Base-by-base conservation (phyloP, 2,113 vertebrate genomes). In the Clarias magur region DNA sequence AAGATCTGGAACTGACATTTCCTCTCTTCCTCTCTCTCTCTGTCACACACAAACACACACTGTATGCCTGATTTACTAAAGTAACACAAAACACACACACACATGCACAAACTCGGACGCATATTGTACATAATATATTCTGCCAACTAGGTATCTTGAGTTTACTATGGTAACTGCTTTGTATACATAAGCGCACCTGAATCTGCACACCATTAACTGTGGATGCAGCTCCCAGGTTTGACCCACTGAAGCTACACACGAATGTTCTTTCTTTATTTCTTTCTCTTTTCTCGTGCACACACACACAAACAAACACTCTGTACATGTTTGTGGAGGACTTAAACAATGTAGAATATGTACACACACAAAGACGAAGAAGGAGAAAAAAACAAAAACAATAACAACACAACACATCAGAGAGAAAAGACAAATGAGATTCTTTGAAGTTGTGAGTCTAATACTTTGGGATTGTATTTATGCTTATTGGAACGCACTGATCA, bases 1-100 rank as follows among this genome's bases (percentile, higher is more conserved):
- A 97, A 97, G 95, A 97, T 97, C 93, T 97, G 97, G 97, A 97
- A 97, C 94, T 97, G 95, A 94, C 48, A 88, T 86, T 48, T 7
- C 6, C 48, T 7, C 83, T n/a, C n/a, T n/a, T n/a, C n/a, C n/a
- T n/a, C n/a, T n/a, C n/a, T 60, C n/a, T 70, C 76, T 80, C 78
- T 23, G 76, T 68, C 53, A 70, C 59, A 87, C 67, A 81, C 65
- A 84, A 38, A 53, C 90, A 91, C 91, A 93, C 92, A 93, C 91
- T 91, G 91, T 94, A 93, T 93, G 92, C 90, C 93, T 91, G 90
- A 92, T 94, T 93, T 94, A 90, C 92, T 94, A 48, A 48, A 48
- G 93, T 95, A 94, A 65, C 27, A 72, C 25, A 78, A 13, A 56
- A 42, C 34, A 76, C 23, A 76, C 73, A n/a, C n/a, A 10, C 53